These are phyloP conservation scores for Hyalella azteca DNA, from an alignment of 2,888 invertebrate species.

Conservation along the genomic window DNA sequence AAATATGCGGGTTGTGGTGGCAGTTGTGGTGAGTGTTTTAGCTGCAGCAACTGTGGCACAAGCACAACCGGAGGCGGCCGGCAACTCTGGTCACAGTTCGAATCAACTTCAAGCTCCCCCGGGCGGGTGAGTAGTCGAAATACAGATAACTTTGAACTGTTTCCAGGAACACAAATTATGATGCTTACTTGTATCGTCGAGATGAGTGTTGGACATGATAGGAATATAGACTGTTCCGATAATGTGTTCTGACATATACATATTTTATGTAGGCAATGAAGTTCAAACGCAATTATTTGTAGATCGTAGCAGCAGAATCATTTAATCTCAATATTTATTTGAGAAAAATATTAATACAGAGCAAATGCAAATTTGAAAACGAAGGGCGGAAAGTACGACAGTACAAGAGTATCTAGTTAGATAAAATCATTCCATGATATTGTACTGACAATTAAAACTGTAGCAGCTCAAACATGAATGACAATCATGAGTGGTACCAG, in stretches of 20 bases:
- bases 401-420: no score
- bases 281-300: no score
- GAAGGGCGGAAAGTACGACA: no score
- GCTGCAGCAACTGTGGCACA: neutral
- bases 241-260: neutral
- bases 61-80: neutral
- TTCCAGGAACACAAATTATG: neutral
- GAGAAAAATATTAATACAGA: no score
- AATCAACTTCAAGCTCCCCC: constrained; percentile 1
- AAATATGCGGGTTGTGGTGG: constrained; percentile 25
- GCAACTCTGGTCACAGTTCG: neutral
- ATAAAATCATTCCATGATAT: no score
- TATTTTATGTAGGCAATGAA: neutral
- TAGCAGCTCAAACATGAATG: no score
- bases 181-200: neutral
- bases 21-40: constrained; percentile 12
- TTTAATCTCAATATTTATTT: no score
- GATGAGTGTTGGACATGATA: neutral
- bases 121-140: neutral
- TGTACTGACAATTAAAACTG: no score
- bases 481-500: no score
- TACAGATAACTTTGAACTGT: neutral
- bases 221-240: neutral
- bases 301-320: no score
- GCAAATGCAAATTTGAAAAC: no score